phyloP scores from a whole-genome alignment of 2,888 invertebrate species.

The Torymus texanus region DNA sequence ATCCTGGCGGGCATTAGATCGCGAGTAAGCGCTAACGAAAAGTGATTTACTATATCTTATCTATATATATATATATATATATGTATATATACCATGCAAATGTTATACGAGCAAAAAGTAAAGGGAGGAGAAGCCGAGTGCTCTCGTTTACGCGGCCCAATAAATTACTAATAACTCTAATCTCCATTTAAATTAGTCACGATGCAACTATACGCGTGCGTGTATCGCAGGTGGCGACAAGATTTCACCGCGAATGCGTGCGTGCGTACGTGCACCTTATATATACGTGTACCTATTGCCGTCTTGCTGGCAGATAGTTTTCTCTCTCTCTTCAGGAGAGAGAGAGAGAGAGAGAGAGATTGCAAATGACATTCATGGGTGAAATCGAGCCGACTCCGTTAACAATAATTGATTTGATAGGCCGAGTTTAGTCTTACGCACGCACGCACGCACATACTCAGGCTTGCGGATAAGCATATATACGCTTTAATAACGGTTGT shows the following conservation, averaged over 20 bases:
- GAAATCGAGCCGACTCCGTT: constrained; percentile 56
- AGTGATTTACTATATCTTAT: constrained; percentile 42
- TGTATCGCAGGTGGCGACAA: constrained; percentile 54
- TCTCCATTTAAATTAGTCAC: constrained; percentile 54
- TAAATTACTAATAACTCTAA: constrained; percentile 54
- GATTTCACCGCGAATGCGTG: constrained; percentile 32
- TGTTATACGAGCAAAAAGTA: constrained; percentile 28
- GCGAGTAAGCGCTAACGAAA: constrained; percentile 43
- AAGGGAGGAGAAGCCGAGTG: constrained; percentile 38
- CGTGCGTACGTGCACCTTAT: no score
- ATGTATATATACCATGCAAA: constrained; percentile 13
- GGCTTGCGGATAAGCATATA: neutral
- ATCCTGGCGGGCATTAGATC: neutral
- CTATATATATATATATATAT: constrained; percentile 28
- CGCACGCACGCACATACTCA: neutral
- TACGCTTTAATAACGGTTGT: constrained; percentile 18
- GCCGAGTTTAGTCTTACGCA: constrained; percentile 25
- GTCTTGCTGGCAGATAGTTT: constrained; percentile 2
- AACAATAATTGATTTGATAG: constrained; percentile 61
- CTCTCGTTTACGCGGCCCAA: constrained; percentile 47
- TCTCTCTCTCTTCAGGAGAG: constrained; percentile 28
- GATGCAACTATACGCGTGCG: neutral
- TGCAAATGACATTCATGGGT: constrained; percentile 58
- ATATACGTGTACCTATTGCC: no score
- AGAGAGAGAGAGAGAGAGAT: constrained; percentile 49